Evolutionary conservation across 30 jellyfish, hydroid and myxozoan genomes (phyloP), one percentile per base, ranked within the genome.

Genomic region (Cassiopea andromeda): DNA sequence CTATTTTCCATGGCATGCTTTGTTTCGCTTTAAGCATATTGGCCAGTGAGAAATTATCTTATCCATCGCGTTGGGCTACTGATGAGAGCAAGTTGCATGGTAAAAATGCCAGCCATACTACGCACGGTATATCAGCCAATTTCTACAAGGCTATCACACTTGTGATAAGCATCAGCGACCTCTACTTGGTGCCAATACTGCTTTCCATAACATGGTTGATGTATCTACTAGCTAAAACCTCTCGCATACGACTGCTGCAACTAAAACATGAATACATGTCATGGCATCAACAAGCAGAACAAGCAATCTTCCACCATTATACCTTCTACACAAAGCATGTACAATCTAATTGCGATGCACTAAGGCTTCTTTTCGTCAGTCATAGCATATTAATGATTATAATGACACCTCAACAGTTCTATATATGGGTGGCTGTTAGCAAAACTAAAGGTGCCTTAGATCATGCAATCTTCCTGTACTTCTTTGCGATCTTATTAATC

Each of bases 271-370:
- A 82, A 44, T 67, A 61, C 54, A 47, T 70, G 72, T 18, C 64
- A 8, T 82, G 90, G 90, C 9, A 67, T 73, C 43, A 82, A 44
- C 82, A 69, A 15, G 82, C 76, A 46, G 90, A 82, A 70, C 82
- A 82, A 5, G 90, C 90, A 7, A 66, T 82, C 14, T 68, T 46
- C 73, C 82, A 44, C 14, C 80, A 82, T 44, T 49, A 82, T 46
- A 54, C 60, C 7, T 46, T 16, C 49, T 82, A 82, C 69, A 66
- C 60, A 15, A 47, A 8, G 48, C 66, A 82, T 44, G 82, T 82
- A 1, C 18, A 18, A 14, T 46, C 75, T n/a, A 43, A 77, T 18
- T 54, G 90, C 46, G 4, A 69, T 8, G 49, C 18, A 8, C 47
- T 82, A 46, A 46, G 16, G 9, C 17, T 6, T 50, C 70, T 82